Conservation (phyloP, 2,113 vertebrate genomes). For the Petaurus breviceps region DNA sequence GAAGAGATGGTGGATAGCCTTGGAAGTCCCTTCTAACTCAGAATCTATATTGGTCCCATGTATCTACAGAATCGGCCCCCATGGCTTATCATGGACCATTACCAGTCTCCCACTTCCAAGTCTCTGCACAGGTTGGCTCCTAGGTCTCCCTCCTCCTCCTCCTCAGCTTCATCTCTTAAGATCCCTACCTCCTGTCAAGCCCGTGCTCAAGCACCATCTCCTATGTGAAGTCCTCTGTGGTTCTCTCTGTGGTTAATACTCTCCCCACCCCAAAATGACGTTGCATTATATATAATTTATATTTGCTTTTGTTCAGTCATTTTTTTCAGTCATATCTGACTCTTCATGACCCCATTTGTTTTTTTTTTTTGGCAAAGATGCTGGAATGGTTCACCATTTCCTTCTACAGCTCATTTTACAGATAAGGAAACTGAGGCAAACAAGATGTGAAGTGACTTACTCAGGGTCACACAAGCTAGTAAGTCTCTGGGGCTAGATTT, state of each 20-base stretch:
- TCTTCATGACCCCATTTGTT: background rate
- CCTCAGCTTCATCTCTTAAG: no score
- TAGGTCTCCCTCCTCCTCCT: no score
- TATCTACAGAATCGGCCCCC: background rate
- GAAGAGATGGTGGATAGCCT: background rate
- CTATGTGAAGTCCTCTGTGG: background rate
- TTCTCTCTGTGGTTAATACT: background rate
- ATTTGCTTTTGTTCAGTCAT: no score
- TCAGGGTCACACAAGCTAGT: background rate
- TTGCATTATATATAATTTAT: background rate
- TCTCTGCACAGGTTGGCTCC: background rate
- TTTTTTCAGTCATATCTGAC: background rate
- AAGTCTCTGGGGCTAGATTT: background rate
- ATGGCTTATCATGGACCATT: background rate
- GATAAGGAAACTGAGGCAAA: background rate
- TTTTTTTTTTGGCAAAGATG: no score
- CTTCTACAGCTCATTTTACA: background rate
- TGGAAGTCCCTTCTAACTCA: no score
- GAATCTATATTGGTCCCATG: background rate
- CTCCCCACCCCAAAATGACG: background rate
- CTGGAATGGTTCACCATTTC: background rate
- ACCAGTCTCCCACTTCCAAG: no score
- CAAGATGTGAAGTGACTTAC: background rate
- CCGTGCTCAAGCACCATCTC: no score
- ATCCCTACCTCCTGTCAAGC: background rate